Evolutionary conservation across 2,797 vertebrate species (phyloP).

Genomic region (Rhincodon typus): DNA sequence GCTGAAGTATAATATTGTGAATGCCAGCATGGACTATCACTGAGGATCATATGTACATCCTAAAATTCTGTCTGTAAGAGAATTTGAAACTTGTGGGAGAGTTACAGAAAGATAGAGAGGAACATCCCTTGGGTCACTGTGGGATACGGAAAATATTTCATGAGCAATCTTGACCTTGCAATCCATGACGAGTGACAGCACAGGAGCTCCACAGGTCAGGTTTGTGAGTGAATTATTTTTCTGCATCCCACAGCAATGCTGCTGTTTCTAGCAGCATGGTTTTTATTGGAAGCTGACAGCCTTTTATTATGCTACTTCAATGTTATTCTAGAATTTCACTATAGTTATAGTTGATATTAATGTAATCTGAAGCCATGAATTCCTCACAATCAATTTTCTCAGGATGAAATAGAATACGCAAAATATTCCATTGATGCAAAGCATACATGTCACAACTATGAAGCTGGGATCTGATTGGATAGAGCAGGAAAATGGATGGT

Average conservation of each 20-base stretch:
- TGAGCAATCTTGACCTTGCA: conserved; percentile 20
- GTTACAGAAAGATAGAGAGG: background rate
- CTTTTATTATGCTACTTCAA: background rate
- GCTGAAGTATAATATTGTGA: background rate
- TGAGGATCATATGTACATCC: background rate
- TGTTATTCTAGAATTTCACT: background rate
- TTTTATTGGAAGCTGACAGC: background rate
- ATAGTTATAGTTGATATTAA: background rate
- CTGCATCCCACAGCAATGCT: background rate
- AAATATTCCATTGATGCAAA: background rate
- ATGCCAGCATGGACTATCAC: background rate
- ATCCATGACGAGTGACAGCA: background rate
- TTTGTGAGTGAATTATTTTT: background rate
- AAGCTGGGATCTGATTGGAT: background rate
- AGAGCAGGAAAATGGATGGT: no score
- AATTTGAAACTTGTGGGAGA: conserved; percentile 18
- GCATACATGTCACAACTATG: background rate
- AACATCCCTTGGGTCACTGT: background rate
- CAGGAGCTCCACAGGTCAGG: background rate
- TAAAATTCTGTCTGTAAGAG: conserved; percentile 2
- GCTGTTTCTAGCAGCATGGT: background rate
- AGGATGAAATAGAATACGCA: background rate
- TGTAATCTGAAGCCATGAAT: conserved; percentile 2
- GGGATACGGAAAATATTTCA: conserved; percentile 17
- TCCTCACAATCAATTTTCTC: background rate